Evolutionary conservation across 1,140 invertebrate species (phyloP), one percentile per base, ranked within the genome.

Genomic region (Bombus soroeensis): DNA sequence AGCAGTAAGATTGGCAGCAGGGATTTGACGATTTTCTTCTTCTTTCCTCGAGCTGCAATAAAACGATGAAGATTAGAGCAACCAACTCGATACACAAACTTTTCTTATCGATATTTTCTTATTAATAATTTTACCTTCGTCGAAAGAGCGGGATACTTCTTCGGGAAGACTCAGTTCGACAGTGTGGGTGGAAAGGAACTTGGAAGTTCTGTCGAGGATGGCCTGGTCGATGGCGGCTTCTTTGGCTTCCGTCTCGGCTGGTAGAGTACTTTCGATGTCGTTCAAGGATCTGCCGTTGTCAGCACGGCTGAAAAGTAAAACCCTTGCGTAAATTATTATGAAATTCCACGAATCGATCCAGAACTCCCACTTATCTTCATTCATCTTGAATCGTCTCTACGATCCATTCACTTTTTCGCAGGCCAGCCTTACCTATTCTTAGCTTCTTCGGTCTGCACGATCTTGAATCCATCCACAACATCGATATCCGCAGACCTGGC

Each of bases 151-250:
- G 96, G 96, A 88, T 96, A 97, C 82, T 96, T 96, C 95, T 96
- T 97, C 96, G 39, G 97, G 97, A 25, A 98, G 94, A 93, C 97
- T 97, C 86, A 98, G 96, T 93, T 98, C 97, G 70, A 98, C 96
- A 28, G 97, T 97, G 94, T 98, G 97, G 78, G 97, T 97, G 87
- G 97, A 96, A 74, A 98, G 95, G 96, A 98, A 98, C 83, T 97
- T 96, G 82, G 97, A 96, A 53, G 97, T 96, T 70, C 97, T 96
- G 89, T 98, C 97, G 37, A 97, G 94, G 47, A 98, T 95, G 75
- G 97, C 96, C n/a, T 96, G 96, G 89, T 98, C 97, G 9, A 98
- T 96, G 77, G 97, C 96, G n/a, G 96, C 95, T 94, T 98, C 97
- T 84, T 97, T 96, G 28, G 97, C 97, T 88, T 97, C 96, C 32